These are phyloP conservation scores for Aphis craccivora DNA, from an alignment of 1,140 invertebrate genomes.

Conservation along the genomic window DNA sequence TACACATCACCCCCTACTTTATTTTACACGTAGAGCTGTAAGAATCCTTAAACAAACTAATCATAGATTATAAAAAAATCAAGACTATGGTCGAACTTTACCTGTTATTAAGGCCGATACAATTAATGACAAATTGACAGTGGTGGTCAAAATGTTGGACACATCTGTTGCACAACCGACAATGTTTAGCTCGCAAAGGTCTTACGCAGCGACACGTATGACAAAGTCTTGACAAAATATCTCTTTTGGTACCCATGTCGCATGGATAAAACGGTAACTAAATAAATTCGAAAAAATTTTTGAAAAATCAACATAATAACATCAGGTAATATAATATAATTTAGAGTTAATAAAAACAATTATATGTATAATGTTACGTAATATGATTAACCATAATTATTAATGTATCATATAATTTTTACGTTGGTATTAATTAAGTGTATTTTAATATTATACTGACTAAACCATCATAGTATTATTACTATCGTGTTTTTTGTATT, in stretches of 20 bases:
- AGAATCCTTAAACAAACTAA: not conserved
- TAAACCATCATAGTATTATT: not conserved
- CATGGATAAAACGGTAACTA: slow-evolving; percentile 62
- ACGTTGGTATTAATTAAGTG: not conserved
- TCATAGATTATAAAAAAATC: not conserved
- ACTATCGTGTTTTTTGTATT: too few species aligned
- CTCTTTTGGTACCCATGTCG: slow-evolving; percentile 63
- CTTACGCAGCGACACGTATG: slow-evolving; percentile 88
- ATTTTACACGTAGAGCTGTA: not conserved
- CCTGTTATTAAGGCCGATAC: slow-evolving; percentile 84
- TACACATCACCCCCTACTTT: too few species aligned
- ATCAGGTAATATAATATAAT: not conserved
- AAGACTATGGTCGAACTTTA: slow-evolving; percentile 59
- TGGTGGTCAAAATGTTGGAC: slow-evolving; percentile 94
- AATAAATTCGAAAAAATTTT: not conserved
- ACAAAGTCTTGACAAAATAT: slow-evolving; percentile 85
- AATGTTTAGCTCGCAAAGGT: slow-evolving; percentile 89
- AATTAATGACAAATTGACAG: slow-evolving; percentile 94
- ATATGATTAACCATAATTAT: not conserved
- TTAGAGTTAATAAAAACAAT: not conserved
- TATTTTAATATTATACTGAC: not conserved
- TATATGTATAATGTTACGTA: too few species aligned
- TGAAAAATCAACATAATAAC: not conserved
- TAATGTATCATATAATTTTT: not conserved
- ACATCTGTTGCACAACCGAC: slow-evolving; percentile 89